phyloP scores from a whole-genome alignment of 2,797 vertebrate species.

The Clarias fuscus region DNA sequence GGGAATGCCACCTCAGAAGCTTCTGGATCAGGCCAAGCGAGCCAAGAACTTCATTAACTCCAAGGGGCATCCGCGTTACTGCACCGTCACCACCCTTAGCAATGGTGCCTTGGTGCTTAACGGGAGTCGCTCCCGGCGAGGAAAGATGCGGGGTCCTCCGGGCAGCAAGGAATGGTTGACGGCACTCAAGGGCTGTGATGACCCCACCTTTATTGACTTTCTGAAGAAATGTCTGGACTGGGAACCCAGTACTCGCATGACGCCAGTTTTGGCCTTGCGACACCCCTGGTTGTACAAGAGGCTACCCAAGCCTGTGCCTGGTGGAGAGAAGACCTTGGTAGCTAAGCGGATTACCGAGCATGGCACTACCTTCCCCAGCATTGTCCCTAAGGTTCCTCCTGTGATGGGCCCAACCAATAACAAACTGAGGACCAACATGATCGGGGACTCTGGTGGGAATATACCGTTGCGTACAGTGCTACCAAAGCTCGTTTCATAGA shows the following conservation, averaged over 20 bases:
- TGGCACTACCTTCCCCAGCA: conserved; percentile 86
- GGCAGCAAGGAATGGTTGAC: conserved; percentile 91
- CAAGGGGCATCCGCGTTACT: conserved; percentile 96
- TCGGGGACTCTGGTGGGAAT: conserved; percentile 80
- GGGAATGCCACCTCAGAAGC: conserved; percentile 91
- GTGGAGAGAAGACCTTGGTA: conserved; percentile 78
- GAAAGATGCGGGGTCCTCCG: conserved; percentile 89
- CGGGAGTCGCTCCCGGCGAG: conserved; percentile 86
- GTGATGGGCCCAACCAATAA: conserved; percentile 77
- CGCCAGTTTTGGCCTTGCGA: conserved; percentile 87
- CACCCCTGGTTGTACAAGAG: conserved; percentile 94
- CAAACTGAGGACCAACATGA: conserved; percentile 91
- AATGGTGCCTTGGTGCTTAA: conserved; percentile 85
- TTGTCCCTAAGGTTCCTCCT: conserved; percentile 85
- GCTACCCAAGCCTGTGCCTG: conserved; percentile 76
- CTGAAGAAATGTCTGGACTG: conserved; percentile 95
- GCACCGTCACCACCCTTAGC: conserved; percentile 81
- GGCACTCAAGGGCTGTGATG: conserved; percentile 91
- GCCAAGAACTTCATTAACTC: conserved; percentile 98
- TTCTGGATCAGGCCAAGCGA: conserved; percentile 91
- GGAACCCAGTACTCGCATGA: conserved; percentile 89
- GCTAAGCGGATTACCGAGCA: conserved; percentile 81
- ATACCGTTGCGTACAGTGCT: conserved; percentile 92
- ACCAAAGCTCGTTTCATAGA: conserved; percentile 93
- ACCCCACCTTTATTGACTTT: conserved; percentile 92